Evolutionary conservation across 1,140 invertebrate species (phyloP).

Genomic region (Macrotrachela quadricornifera): DNA sequence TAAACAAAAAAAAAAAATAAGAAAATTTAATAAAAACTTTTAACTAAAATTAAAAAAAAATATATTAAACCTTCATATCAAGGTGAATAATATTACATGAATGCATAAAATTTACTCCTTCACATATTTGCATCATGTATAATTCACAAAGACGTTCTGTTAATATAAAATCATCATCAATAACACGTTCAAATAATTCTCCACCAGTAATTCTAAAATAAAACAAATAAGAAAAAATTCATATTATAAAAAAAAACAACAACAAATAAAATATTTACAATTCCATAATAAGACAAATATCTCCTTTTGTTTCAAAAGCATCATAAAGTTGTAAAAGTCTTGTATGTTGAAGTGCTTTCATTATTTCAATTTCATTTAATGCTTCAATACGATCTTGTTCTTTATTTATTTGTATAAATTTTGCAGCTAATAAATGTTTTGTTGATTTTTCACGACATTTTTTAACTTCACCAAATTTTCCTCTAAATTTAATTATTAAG

Average conservation of each 20-base stretch:
- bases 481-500: constrained; percentile 37
- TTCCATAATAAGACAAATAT: constrained; percentile 81
- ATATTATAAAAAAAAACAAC: background rate
- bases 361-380: constrained; percentile 82
- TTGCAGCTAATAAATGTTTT: constrained; percentile 61
- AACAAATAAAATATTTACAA: constrained; percentile 53
- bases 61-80: constrained; percentile 61
- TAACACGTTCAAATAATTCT: constrained; percentile 88
- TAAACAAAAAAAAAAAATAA: constrained; percentile 25
- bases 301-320: constrained; percentile 68
- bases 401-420: constrained; percentile 56
- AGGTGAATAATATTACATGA: constrained; percentile 75
- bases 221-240: constrained; percentile 8
- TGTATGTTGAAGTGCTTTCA: constrained; percentile 74
- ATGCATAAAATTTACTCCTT: constrained; percentile 86
- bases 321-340: constrained; percentile 82
- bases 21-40: background rate
- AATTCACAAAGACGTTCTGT: constrained; percentile 81
- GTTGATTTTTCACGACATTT: constrained; percentile 61
- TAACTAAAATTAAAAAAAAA: background rate
- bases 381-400: constrained; percentile 65
- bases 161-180: constrained; percentile 85
- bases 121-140: constrained; percentile 88
- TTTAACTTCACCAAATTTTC: constrained; percentile 93
- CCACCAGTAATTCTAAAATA: constrained; percentile 73